Base-by-base conservation (phyloP, 2,113 vertebrate species). In the Lophius piscatorius region DNA sequence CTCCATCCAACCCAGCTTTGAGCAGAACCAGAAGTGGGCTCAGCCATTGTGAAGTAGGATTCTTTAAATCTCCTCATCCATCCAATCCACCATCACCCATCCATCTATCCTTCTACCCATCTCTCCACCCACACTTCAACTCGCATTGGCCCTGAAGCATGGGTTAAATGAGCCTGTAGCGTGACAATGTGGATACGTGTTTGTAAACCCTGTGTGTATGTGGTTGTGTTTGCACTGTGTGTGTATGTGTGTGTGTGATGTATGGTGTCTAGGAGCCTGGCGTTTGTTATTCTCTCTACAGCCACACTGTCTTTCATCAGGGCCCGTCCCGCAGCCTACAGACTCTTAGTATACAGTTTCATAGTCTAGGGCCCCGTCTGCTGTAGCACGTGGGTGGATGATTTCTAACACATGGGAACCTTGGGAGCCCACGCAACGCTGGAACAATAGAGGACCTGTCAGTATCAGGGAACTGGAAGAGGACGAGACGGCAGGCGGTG, bases 341-440 rank as follows among this genome's bases (percentile, higher is more conserved):
- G 86, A 80, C 83, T 78, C 82, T 85, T 58, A 33, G 90, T 86
- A 78, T 93, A 85, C 74, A 60, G 81, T 92, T 93, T 90, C 91
- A 90, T 14, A 56, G 81, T 84, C 80, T 64, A 39, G 76, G 81
- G 86, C 85, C 87, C 69, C 80, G 85, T 90, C 90, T 89, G 83
- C 82, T 59, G 74, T 39, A 87, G 89, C 89, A 88, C 85, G 92
- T 92, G 92, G 92, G 92, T 74, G 90, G 92, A 92, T 91, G 91
- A 92, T 92, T 90, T 92, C 86, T 91, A 92, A 91, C 92, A 93
- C 91, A 93, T 93, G 92, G 87, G 87, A 83, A 82, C 83, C 82
- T 81, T 82, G 82, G 82, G 83, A 89, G 86, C 87, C 89, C 88
- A 88, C 84, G 84, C 83, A 83, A 64, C 14, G 48, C 76, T 81